Evolutionary conservation across 2,888 invertebrate genomes (phyloP).

Genomic region (Tanaodytes sp.): DNA sequence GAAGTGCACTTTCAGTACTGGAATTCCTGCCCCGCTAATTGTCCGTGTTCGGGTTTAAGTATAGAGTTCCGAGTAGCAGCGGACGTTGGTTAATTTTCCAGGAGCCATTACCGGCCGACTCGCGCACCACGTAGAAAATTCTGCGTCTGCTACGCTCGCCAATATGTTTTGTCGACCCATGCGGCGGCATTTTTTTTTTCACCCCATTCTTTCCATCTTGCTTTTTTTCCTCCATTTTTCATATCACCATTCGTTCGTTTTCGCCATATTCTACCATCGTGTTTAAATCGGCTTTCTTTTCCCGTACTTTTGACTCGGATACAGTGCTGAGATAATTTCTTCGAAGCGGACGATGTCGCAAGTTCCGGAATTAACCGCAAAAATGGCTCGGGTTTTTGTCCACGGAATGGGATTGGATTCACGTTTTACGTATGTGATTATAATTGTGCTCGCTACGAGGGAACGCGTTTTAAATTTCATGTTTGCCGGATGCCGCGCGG

Average conservation of each 20-base stretch:
- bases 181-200: constrained; percentile 7
- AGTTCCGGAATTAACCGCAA: too few species aligned
- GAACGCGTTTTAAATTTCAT: too few species aligned
- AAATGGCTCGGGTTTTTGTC: too few species aligned
- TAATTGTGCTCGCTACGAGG: too few species aligned
- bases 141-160: constrained; percentile 33
- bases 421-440: too few species aligned
- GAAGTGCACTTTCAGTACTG: constrained; percentile 21
- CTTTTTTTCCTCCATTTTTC: neutral
- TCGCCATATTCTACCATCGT: too few species aligned
- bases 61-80: constrained; percentile 41
- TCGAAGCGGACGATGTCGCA: too few species aligned
- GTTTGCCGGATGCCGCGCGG: too few species aligned
- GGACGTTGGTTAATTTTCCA: constrained; percentile 55
- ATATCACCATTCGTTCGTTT: neutral
- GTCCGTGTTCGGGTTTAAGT: constrained; percentile 39
- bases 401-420: too few species aligned
- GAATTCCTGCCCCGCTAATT: constrained; percentile 43
- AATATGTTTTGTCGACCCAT: constrained; percentile 15
- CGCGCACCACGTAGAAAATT: constrained; percentile 58
- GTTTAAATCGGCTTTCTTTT: too few species aligned
- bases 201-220: neutral
- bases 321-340: too few species aligned
- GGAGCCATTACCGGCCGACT: constrained; percentile 46
- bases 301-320: too few species aligned